Evolutionary conservation across 1,140 invertebrate genomes (phyloP).

Genomic region (Hypothenemus hampei): DNA sequence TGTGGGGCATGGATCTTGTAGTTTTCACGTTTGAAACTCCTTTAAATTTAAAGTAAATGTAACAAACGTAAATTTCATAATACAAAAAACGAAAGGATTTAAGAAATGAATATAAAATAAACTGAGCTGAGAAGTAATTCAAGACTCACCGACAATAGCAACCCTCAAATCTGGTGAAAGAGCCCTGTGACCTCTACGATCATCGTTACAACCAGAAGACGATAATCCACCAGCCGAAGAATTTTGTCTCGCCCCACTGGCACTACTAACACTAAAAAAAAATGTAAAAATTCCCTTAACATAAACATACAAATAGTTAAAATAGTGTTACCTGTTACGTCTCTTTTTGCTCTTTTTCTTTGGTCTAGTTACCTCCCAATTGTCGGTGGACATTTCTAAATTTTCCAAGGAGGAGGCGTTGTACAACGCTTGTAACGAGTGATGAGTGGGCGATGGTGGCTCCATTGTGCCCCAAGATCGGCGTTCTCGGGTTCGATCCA

Average conservation of each 20-base stretch:
- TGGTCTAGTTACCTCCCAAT: constrained; percentile 68
- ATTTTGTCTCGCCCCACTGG: constrained; percentile 22
- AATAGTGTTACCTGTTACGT: constrained; percentile 37
- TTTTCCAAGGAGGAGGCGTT: constrained; percentile 43
- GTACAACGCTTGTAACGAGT: constrained; percentile 40
- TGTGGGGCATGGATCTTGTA: constrained; percentile 58
- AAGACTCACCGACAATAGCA: constrained; percentile 15
- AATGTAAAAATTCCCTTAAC: not conserved
- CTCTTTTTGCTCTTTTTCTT: constrained; percentile 66
- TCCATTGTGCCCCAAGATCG: constrained; percentile 61
- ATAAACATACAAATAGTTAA: not conserved
- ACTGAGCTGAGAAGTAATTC: not conserved
- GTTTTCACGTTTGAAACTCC: constrained; percentile 45
- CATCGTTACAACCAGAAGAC: constrained; percentile 10
- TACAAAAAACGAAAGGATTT: not conserved
- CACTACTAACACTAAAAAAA: constrained; percentile 19
- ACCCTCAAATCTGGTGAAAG: constrained; percentile 31
- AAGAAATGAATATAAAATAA: not conserved
- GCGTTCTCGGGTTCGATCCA: constrained; percentile 49
- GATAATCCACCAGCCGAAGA: constrained; percentile 11
- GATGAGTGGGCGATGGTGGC: constrained; percentile 38
- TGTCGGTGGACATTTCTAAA: constrained; percentile 52
- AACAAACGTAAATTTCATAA: not conserved
- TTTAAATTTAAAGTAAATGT: not conserved
- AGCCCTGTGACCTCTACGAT: constrained; percentile 20